phyloP scores from a whole-genome alignment of 2,113 vertebrate genomes.

The Dipodomys merriami region DNA sequence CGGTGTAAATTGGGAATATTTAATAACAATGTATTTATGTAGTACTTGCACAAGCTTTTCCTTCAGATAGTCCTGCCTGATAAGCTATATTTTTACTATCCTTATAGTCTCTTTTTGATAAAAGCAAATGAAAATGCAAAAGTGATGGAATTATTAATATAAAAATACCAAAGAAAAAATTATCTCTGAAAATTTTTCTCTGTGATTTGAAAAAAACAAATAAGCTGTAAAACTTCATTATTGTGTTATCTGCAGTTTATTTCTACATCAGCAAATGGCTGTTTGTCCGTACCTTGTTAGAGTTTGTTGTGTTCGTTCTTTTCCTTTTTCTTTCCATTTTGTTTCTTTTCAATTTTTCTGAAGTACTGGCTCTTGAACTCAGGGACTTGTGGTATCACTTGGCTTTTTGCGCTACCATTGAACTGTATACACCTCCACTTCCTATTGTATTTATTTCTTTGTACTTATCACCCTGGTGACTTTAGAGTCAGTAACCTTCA shows the following conservation, averaged over 20 bases:
- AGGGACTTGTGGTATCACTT: no score
- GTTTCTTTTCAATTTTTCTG: no score
- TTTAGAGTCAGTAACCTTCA: no score
- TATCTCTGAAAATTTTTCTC: neutral
- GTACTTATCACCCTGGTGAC: no score
- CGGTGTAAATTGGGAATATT: fast-evolving
- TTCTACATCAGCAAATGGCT: neutral
- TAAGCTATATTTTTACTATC: neutral
- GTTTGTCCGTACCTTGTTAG: neutral
- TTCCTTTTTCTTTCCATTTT: neutral
- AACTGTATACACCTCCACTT: no score
- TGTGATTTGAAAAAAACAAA: neutral
- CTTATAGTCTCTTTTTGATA: neutral
- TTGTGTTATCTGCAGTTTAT: neutral
- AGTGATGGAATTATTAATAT: neutral
- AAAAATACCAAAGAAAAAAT: neutral
- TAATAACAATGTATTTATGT: neutral
- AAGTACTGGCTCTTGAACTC: no score
- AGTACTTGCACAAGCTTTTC: neutral
- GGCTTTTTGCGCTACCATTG: no score
- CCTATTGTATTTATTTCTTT: no score
- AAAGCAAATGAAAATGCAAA: neutral
- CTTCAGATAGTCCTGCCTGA: neutral
- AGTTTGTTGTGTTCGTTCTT: neutral
- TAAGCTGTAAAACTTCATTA: neutral